Conservation (phyloP, 2,888 invertebrate species). For the Bombylius discolor region DNA sequence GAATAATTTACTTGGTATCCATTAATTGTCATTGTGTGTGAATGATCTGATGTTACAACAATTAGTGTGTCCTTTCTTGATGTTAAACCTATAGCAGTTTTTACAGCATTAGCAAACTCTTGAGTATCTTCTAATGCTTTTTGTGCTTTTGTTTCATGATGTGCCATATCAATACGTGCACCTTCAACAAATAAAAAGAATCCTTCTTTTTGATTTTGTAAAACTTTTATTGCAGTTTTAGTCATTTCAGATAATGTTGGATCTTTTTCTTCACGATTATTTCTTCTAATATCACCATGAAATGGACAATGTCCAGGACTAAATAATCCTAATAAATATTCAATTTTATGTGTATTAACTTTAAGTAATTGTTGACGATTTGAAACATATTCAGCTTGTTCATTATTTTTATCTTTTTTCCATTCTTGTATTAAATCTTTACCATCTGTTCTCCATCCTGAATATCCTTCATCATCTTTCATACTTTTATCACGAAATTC, state of each 20-base stretch:
- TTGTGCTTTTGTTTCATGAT: constrained; percentile 53
- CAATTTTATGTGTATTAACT: constrained; percentile 36
- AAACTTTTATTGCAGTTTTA: constrained; percentile 45
- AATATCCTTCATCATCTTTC: constrained; percentile 36
- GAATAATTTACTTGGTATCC: constrained; percentile 46
- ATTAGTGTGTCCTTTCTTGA: constrained; percentile 58
- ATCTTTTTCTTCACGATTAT: constrained; percentile 25
- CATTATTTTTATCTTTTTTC: constrained; percentile 42
- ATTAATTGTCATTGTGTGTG: constrained; percentile 61
- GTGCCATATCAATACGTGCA: constrained; percentile 62
- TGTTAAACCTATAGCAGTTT: constrained; percentile 46
- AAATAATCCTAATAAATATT: constrained; percentile 46
- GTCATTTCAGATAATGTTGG: constrained; percentile 58
- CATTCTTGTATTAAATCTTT: constrained; percentile 54
- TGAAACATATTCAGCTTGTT: constrained; percentile 39
- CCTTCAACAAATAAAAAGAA: constrained; percentile 51
- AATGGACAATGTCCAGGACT: constrained; percentile 43
- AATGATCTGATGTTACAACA: constrained; percentile 66
- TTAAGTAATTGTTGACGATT: constrained; percentile 43
- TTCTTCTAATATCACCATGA: constrained; percentile 40
- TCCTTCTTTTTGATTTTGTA: constrained; percentile 43
- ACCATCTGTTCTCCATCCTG: constrained; percentile 49
- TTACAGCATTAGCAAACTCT: constrained; percentile 57
- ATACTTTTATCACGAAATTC: constrained; percentile 49
- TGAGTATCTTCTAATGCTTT: constrained; percentile 66